Conservation (phyloP, 2,888 invertebrate genomes). For the Frankliniella intonsa region DNA sequence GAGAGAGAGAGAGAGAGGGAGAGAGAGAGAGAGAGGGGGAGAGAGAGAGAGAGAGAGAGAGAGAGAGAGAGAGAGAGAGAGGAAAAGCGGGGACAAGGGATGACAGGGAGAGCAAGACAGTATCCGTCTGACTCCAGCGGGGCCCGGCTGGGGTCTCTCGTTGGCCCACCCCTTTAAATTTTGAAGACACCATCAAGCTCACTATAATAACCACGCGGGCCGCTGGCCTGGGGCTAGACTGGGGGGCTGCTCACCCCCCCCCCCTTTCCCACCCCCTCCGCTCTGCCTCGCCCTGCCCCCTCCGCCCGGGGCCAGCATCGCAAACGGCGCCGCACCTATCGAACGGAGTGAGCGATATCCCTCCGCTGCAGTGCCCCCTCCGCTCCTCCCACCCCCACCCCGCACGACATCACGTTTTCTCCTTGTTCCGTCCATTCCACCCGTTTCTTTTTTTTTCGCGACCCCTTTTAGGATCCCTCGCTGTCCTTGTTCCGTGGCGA, state of each 20-base stretch:
- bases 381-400: neutral
- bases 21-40: neutral
- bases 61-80: neutral
- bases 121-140: neutral
- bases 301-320: neutral
- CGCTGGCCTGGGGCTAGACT: neutral
- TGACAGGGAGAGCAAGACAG: no score
- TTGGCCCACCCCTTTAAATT: neutral
- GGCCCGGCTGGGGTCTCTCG: neutral
- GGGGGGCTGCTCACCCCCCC: neutral
- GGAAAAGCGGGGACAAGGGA: neutral
- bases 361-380: neutral
- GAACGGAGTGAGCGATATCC: no score
- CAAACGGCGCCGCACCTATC: no score
- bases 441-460: no score
- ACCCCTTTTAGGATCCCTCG: no score
- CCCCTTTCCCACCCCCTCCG: neutral
- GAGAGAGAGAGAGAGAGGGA: conserved; percentile 9
- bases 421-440: no score
- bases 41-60: neutral
- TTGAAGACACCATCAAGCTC: neutral
- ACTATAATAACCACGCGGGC: neutral
- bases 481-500: no score
- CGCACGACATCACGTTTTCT: neutral
- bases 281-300: neutral